phyloP scores from a whole-genome alignment of 2,888 invertebrate species.

The Bombylius discolor region DNA sequence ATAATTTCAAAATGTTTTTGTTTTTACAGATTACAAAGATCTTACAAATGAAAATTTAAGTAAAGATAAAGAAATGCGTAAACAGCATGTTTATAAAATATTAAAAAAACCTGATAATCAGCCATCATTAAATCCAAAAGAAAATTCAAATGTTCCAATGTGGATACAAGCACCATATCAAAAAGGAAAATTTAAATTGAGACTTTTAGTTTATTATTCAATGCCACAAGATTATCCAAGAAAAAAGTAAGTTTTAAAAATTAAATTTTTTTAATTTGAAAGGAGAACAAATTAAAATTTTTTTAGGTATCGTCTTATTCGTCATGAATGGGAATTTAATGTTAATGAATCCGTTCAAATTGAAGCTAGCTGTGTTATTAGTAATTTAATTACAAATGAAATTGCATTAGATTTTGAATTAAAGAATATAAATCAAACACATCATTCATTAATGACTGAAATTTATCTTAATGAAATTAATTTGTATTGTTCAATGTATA shows the following conservation, averaged over 20 bases:
- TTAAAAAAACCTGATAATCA: conserved; percentile 19
- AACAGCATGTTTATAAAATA: conserved; percentile 32
- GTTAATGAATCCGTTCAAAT: conserved; percentile 48
- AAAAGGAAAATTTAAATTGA: conserved; percentile 48
- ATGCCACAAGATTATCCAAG: conserved; percentile 32
- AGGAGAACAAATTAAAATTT: background rate
- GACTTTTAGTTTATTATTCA: conserved; percentile 63
- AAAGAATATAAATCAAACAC: conserved; percentile 54
- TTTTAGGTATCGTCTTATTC: conserved; percentile 44
- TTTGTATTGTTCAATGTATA: conserved; percentile 28
- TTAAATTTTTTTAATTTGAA: too few relatives aligned
- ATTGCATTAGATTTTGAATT: conserved; percentile 54
- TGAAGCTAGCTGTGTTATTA: conserved; percentile 38
- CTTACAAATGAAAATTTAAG: conserved; percentile 33
- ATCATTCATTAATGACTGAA: conserved; percentile 36
- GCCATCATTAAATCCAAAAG: conserved; percentile 26
- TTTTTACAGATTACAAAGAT: conserved; percentile 24
- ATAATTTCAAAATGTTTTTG: background rate
- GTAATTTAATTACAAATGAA: conserved; percentile 40
- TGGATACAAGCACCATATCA: conserved; percentile 58
- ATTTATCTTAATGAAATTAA: conserved; percentile 28
- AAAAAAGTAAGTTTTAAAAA: conserved; percentile 22
- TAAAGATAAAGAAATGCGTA: conserved; percentile 34
- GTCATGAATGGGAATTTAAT: conserved; percentile 50
- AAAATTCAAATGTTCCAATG: conserved; percentile 33